Evolutionary conservation across 1,140 invertebrate species (phyloP).

Genomic region (Trachelipus rathkii): DNA sequence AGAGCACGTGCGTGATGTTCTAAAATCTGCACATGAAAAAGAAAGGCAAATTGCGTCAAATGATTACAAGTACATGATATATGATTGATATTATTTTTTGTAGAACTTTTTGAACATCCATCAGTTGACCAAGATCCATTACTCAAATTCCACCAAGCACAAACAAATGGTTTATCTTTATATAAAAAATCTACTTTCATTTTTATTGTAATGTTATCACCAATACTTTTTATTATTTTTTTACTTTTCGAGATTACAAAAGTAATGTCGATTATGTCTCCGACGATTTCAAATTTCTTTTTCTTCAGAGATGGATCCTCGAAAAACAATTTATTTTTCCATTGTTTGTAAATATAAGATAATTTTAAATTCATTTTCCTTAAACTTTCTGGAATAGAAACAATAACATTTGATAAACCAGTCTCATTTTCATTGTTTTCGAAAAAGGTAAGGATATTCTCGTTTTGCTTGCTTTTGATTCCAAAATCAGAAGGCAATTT

Average conservation of each 20-base stretch:
- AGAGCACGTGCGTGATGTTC: neutral
- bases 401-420: neutral
- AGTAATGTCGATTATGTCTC: neutral
- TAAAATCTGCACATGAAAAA: neutral
- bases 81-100: too few relatives aligned
- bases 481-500: too few relatives aligned
- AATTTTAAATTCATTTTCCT: neutral
- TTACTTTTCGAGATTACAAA: neutral
- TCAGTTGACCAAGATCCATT: neutral
- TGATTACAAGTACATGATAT: neutral
- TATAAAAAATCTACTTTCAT: neutral
- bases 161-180: neutral
- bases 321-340: neutral
- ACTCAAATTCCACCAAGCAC: neutral
- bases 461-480: too few relatives aligned
- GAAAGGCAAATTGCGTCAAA: neutral
- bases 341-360: neutral
- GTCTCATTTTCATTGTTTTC: too few relatives aligned
- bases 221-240: neutral
- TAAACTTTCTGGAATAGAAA: conserved; percentile 5
- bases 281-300: neutral
- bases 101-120: too few relatives aligned
- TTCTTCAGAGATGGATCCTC: neutral
- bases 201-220: neutral
- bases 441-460: too few relatives aligned